Evolutionary conservation across 2,113 vertebrate species (phyloP), one percentile per base, ranked within the genome.

Genomic region (Xiphophorus couchianus): DNA sequence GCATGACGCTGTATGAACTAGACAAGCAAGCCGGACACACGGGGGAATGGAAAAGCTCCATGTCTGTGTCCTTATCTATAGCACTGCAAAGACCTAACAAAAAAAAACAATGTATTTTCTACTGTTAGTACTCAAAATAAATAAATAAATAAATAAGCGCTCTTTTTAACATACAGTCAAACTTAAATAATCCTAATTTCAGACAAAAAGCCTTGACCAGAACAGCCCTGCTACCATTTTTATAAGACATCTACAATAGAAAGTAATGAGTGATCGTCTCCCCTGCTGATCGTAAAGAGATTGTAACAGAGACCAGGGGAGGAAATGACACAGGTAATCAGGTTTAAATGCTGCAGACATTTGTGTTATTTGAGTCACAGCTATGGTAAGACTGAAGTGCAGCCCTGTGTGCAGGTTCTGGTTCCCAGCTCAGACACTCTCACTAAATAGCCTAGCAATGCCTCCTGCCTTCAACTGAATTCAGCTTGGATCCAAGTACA

Each of bases 381-480:
- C 22, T 37, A 17, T 10, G 15, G 19, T 39, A 39, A 10, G 12
- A 33, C 63, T 35, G 7, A 9, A 58, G 22, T 3, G 19, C 51
- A n/a, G 25, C 22, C 22, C 51, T 58, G 2, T 7, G 7, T 58
- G 51, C 51, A 58, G 51, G 63, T 61, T 80, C 69, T 66, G 37
- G 71, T 71, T 80, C 19, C 75, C 66, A 77, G 60, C 58, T n/a
- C 51, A 62, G 25, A 74, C 66, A 82, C 64, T n/a, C 33, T 78
- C 62, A 48, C 73, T 62, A 64, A 42, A 84, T 60, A 74, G n/a
- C 82, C 28, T 14, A 65, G 42, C 70, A 48, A 54, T 10, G 15
- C 28, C 35, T 64, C 58, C 66, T 60, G 44, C 68, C 48, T 27
- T 14, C 48, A 65, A 84, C 85, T 76, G 65, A 89, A 88, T 89